Evolutionary conservation across 2,113 vertebrate species (phyloP).

Genomic region (Scalopus aquaticus): DNA sequence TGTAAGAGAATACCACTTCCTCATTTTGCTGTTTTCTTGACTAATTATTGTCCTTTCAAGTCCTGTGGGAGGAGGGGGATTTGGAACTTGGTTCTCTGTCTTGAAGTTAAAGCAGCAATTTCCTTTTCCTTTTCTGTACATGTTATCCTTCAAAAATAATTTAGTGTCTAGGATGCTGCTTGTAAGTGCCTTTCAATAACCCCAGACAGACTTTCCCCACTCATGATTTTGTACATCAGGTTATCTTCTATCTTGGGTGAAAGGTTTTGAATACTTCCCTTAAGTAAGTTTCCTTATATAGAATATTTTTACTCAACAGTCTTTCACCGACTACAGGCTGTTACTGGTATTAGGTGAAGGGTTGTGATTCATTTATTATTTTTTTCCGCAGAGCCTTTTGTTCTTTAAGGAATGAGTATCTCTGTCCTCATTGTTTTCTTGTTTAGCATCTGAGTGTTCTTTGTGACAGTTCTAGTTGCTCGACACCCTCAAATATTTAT

Average conservation of each 20-base stretch:
- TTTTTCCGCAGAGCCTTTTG: conserved; percentile 18
- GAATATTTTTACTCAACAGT: conserved; percentile 62
- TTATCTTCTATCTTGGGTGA: conserved; percentile 41
- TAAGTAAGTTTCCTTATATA: conserved; percentile 73
- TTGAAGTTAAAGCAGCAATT: conserved; percentile 55
- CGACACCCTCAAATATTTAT: background rate
- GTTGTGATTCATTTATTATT: conserved; percentile 49
- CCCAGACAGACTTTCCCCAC: background rate
- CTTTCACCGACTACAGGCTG: conserved; percentile 34
- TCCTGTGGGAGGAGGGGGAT: background rate
- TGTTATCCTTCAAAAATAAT: conserved; percentile 39
- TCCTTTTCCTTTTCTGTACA: conserved; percentile 17
- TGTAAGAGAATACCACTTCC: conserved; percentile 71
- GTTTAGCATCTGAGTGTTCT: background rate
- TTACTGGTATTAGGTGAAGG: conserved; percentile 54
- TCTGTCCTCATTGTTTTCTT: background rate
- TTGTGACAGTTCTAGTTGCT: background rate
- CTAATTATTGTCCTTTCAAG: conserved; percentile 58
- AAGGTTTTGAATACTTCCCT: conserved; percentile 67
- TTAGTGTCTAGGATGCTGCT: background rate
- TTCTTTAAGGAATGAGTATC: background rate
- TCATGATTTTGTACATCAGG: background rate
- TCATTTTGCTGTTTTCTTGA: conserved; percentile 71
- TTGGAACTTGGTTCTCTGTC: conserved; percentile 57
- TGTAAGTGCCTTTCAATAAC: conserved; percentile 29